These are phyloP conservation scores for Panulirus ornatus DNA, from an alignment of 1,140 invertebrate genomes.

Conservation along the genomic window DNA sequence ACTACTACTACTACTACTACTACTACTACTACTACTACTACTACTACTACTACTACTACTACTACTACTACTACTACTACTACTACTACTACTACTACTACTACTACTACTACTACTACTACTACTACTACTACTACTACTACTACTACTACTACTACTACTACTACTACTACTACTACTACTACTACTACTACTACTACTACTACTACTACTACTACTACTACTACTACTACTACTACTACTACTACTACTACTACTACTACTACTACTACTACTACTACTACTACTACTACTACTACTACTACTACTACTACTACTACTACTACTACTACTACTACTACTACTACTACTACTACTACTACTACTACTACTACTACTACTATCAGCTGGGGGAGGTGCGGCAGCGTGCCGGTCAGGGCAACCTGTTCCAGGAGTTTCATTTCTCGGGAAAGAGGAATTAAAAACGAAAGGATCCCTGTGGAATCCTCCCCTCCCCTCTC, in stretches of 20 bases:
- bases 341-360: not conserved
- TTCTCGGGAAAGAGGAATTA: no score
- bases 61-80: not conserved
- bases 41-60: not conserved
- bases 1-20: no score
- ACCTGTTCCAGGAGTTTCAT: no score
- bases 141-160: not conserved
- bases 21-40: no score
- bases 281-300: not conserved
- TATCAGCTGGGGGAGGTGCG: no score
- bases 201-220: not conserved
- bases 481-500: no score
- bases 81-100: not conserved
- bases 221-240: not conserved
- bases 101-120: not conserved
- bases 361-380: not conserved
- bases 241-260: not conserved
- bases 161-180: not conserved
- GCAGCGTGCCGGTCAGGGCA: no score
- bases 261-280: not conserved
- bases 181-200: not conserved
- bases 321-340: not conserved
- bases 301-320: not conserved
- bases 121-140: not conserved
- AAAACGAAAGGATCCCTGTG: no score